Evolutionary conservation across 2,113 vertebrate species (phyloP).

Genomic region (Machaerirhynchus nigripectus): DNA sequence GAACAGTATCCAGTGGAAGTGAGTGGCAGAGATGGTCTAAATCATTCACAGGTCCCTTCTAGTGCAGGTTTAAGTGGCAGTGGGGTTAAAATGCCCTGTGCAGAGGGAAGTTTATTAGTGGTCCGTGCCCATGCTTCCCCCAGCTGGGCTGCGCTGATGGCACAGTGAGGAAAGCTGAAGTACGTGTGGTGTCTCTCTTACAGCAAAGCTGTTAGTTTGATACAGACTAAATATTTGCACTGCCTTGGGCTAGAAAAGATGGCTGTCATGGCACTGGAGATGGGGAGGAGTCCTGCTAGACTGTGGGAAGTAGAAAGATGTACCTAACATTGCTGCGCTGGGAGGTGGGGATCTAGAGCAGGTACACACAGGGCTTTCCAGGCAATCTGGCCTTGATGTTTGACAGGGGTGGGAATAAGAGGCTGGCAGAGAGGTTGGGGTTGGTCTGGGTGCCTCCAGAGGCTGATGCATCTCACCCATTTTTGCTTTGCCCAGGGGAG

Average conservation of each 20-base stretch:
- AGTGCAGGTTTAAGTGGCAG: background rate
- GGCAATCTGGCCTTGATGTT: background rate
- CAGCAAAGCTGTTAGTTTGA: background rate
- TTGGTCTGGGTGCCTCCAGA: background rate
- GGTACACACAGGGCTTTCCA: background rate
- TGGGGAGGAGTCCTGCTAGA: background rate
- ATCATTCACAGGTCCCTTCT: background rate
- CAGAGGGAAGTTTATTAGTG: background rate
- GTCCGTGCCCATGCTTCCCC: background rate
- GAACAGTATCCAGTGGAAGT: slow-evolving; percentile 99
- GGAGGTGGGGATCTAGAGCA: background rate
- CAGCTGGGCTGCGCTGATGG: background rate
- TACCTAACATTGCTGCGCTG: background rate
- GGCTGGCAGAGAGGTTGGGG: background rate
- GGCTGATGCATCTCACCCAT: background rate
- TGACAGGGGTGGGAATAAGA: background rate
- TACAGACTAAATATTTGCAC: background rate
- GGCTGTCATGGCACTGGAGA: background rate
- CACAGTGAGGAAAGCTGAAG: background rate
- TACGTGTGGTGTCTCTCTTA: fast-evolving
- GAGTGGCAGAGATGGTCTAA: slow-evolving; percentile 63
- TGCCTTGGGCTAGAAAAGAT: background rate
- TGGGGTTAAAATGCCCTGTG: background rate
- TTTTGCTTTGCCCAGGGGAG: slow-evolving; percentile 77
- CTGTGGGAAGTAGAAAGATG: background rate